phyloP scores from a whole-genome alignment of 92 coral and sea anemone genomes.

The Muricea muricata region DNA sequence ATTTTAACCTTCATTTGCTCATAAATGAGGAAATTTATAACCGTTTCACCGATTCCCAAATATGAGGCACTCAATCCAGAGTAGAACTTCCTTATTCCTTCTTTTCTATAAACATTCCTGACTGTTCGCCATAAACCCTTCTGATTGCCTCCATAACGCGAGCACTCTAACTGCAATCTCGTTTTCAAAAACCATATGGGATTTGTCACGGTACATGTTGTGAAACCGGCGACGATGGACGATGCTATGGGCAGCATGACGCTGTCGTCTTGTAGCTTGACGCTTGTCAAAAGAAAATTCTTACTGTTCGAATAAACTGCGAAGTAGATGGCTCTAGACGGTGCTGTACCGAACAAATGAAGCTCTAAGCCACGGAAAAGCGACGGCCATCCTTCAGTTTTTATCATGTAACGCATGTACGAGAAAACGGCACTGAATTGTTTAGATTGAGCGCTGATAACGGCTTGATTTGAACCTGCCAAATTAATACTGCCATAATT shows the following conservation, averaged over 20 bases:
- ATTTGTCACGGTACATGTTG: conserved; percentile 50
- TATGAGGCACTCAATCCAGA: conserved; percentile 57
- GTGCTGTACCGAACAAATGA: conserved; percentile 47
- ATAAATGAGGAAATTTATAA: conserved; percentile 44
- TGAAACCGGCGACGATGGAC: conserved; percentile 48
- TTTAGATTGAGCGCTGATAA: not conserved
- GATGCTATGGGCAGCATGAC: conserved; percentile 33
- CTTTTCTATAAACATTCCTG: conserved; percentile 25
- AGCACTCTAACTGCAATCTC: conserved; percentile 51
- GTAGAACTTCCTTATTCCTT: conserved; percentile 47
- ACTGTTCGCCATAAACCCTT: conserved; percentile 21
- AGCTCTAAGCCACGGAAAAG: conserved; percentile 59
- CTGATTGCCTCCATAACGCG: conserved; percentile 19
- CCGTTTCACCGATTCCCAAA: conserved; percentile 53
- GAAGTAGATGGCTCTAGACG: conserved; percentile 62
- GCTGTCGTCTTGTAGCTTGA: conserved; percentile 12
- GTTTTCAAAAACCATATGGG: conserved; percentile 65
- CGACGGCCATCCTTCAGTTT: conserved; percentile 51
- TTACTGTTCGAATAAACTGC: conserved; percentile 47
- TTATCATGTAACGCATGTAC: conserved; percentile 51
- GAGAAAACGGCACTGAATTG: conserved; percentile 48
- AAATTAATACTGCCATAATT: conserved; percentile 42
- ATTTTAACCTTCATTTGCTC: conserved; percentile 46
- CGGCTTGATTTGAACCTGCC: conserved; percentile 32
- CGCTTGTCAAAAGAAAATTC: conserved; percentile 1